A percentile compares a stretch with the other conserved stretches of the same genome.
Conservation (phyloP, 2,888 invertebrate species). For the Hypolimnas misippus region DNA sequence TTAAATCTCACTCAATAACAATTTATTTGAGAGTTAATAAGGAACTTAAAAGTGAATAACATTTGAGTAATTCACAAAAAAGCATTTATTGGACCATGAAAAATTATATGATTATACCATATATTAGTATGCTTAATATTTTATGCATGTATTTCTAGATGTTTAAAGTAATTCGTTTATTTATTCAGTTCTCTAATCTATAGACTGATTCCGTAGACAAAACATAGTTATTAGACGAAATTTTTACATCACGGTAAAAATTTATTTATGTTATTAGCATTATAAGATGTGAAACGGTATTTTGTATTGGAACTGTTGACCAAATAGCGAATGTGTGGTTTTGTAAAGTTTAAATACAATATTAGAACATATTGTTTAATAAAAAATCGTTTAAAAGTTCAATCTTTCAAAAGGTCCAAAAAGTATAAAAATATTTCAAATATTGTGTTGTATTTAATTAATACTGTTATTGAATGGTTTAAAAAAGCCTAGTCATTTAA, state of each 20-base stretch:
- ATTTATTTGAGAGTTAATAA: too few relatives aligned
- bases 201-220: constrained; percentile 39
- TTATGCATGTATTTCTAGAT: constrained; percentile 42
- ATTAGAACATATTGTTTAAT: too few relatives aligned
- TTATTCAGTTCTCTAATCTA: constrained; percentile 39
- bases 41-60: neutral
- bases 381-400: too few relatives aligned
- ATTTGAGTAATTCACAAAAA: neutral
- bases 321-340: constrained; percentile 18
- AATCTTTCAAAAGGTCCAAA: too few relatives aligned
- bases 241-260: constrained; percentile 30
- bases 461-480: too few relatives aligned
- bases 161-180: constrained; percentile 21
- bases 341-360: constrained; percentile 16
- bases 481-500: too few relatives aligned
- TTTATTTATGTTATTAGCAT: constrained; percentile 27
- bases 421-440: too few relatives aligned
- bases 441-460: too few relatives aligned
- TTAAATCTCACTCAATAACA: too few relatives aligned
- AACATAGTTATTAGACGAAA: constrained; percentile 31
- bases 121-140: constrained; percentile 42
- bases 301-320: constrained; percentile 21
- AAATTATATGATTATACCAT: constrained; percentile 25
- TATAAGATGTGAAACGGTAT: constrained; percentile 17
- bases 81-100: constrained; percentile 5